Base-by-base conservation (phyloP, 2,888 invertebrate genomes). In the Criorhina ranunculi region DNA sequence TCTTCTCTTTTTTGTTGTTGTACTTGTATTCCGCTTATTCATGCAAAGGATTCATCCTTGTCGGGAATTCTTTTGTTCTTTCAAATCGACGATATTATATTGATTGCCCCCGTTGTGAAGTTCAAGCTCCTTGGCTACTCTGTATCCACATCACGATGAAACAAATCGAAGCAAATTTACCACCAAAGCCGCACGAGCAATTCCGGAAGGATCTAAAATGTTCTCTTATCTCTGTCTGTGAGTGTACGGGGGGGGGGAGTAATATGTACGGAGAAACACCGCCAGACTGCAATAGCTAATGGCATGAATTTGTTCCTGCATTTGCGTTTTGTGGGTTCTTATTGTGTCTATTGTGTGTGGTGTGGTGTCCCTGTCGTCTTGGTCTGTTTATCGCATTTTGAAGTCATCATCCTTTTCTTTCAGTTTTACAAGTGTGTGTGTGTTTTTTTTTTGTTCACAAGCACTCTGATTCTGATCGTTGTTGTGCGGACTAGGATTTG, bases 111-210 rank as follows among this genome's bases (percentile, higher is more conserved):
- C 53, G 53, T 46, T 59, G 69, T 69, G 73, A 75, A 55, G 83
- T 83, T 83, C 67, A 83, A 70, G 80, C 73, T 83, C 79, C 62
- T 79, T 70, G 1, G 79, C 79, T 79, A 64, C 60, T 85, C 66
- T 35, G 76, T 76, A 80, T 76, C 80, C 85, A 76, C 80, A 76
- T 70, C 85, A 85, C 85, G 85, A 80, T 64, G 70, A 85, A 80
- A 85, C 85, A 85, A 85, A 85, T 85, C 85, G 85, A 80, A 85
- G 75, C 80, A 85, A 85, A 85, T 85, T 85, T 85, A 85, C 85
- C 85, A 85, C 85, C 70, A 66, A 79, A 80, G 80, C 85, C 85
- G 80, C 85, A 85, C 75, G 80, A 85, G 80, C 70, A 85, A 72
- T 70, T 72, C 70, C 76, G 85, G 85, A 85, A 75, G 76, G 76